Evolutionary conservation across 2,113 vertebrate genomes (phyloP).

Genomic region (Phainopepla nitens): DNA sequence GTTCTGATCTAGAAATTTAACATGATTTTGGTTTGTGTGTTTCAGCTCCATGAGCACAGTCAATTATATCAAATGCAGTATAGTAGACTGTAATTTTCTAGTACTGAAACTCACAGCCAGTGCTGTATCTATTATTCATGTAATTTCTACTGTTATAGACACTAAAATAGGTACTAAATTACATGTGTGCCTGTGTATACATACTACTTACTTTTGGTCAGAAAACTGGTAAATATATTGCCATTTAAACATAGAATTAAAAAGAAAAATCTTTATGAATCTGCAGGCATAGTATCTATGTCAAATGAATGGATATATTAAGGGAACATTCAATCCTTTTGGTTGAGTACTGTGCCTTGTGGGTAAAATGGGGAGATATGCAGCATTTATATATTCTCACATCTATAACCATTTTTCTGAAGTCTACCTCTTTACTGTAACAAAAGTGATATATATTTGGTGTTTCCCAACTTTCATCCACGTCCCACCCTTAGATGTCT

Average conservation of each 20-base stretch:
- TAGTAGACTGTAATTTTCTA: background rate
- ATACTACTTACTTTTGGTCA: background rate
- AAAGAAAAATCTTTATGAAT: background rate
- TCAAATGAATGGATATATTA: background rate
- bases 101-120: background rate
- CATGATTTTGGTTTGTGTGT: background rate
- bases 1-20: background rate
- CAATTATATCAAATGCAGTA: background rate
- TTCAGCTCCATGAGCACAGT: background rate
- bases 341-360: background rate
- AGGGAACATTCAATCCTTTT: background rate
- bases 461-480: background rate
- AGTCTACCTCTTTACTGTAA: background rate
- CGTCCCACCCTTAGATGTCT: background rate
- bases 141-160: background rate
- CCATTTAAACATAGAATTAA: background rate
- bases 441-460: background rate
- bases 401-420: background rate
- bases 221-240: background rate
- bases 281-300: background rate
- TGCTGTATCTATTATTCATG: background rate
- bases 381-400: background rate
- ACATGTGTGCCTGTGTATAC: accelerated
- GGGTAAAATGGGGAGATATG: background rate
- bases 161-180: background rate